Percentiles rank a stretch among this genome's conserved stretches.
Evolutionary conservation across 2,797 vertebrate species (phyloP).

Genomic region (Streptopelia turtur): DNA sequence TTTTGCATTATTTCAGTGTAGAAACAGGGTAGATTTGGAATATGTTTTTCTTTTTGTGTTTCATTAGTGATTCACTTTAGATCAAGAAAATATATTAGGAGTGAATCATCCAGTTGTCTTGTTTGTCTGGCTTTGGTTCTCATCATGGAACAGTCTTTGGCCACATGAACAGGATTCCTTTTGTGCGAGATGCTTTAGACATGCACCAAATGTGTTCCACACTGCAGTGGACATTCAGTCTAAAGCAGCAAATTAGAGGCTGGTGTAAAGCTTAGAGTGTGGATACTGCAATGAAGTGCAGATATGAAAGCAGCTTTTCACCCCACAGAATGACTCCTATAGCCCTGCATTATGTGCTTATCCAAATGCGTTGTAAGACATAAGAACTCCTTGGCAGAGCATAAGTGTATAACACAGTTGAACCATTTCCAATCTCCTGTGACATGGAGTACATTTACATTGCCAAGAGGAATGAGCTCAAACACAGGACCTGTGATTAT

Average conservation of each 20-base stretch:
- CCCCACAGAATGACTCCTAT: neutral
- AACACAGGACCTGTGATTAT: neutral
- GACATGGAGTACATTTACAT: neutral
- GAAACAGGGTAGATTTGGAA: neutral
- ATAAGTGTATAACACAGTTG: neutral
- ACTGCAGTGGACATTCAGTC: neutral
- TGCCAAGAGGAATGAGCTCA: neutral
- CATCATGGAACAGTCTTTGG: neutral
- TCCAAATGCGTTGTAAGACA: neutral
- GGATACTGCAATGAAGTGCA: neutral
- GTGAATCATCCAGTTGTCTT: neutral
- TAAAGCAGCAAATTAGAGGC: neutral
- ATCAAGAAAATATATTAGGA: neutral
- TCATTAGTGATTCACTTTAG: neutral
- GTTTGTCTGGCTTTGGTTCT: neutral
- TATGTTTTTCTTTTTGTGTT: neutral
- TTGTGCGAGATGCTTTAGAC: too few relatives aligned
- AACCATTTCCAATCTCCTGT: neutral
- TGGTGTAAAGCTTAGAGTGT: neutral
- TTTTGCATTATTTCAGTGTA: neutral
- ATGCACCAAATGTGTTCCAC: fast-evolving
- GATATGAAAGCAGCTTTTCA: neutral
- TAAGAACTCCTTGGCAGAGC: neutral
- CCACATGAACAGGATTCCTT: neutral
- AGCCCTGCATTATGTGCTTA: neutral